Base-by-base conservation (phyloP, 2,797 vertebrate species). In the Serranus cabrilla region DNA sequence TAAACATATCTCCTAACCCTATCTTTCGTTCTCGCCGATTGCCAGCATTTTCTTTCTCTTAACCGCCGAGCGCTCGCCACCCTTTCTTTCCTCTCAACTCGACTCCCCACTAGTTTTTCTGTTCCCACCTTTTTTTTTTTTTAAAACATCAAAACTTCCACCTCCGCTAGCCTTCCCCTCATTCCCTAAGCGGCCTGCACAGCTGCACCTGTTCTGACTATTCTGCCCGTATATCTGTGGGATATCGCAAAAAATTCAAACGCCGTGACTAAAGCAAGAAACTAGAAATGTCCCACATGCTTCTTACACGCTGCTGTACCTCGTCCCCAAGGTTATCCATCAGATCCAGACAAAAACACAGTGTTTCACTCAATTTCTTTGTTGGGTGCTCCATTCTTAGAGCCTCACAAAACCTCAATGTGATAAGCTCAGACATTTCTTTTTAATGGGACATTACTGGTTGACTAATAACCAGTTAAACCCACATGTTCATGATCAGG, bases 1-100 rank as follows among this genome's bases (percentile, higher is more conserved):
- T 88, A 85, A 92, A 91, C 89, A 74, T 82, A 89, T 93, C 89
- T 92, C 71, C 82, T 80, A 74, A 88, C 87, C 85, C 87, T 55
- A 83, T 89, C 86, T 83, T 79, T 80, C 85, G 40, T 31, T 65
- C 72, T 25, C 60, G 11, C 40, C 73, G 37, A 77, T 87, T 81
- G 66, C 55, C 76, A 37, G 68, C 77, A 18, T 72, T 81, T 73
- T 60, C 76, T 70, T 52, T 82, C 81, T 89, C 83, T 82, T 80
- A 61, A 49, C 85, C 25, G 67, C 63, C 7, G 50, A 56, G 78
- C 81, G 67, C 65, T 77, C 56, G 55, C 70, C 59, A 50, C 65
- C 73, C 21, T 71, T 64, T 65, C 56, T 64, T 58, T 67, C 71
- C 78, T 68, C 56, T 73, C 58, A 42, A 65, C 70, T 80, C 65